Conservation (phyloP, 1,140 invertebrate genomes). For the Drosophila orosa region DNA sequence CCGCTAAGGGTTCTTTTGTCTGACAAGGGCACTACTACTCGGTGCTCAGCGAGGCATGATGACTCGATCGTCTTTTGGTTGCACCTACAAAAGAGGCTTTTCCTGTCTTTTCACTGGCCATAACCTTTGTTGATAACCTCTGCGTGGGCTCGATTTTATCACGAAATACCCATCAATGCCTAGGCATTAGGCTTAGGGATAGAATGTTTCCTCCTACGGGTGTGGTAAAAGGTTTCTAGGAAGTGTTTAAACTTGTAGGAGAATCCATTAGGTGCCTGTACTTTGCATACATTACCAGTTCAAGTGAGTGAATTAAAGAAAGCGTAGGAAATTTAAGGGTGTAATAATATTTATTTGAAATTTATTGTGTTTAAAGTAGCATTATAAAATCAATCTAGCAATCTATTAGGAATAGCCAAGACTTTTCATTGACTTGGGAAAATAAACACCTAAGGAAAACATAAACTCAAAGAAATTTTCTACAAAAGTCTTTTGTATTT, state of each 20-base stretch:
- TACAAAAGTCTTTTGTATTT: neutral
- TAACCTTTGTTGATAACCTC: slow-evolving; percentile 24
- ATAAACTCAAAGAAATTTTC: neutral
- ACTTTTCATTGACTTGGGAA: neutral
- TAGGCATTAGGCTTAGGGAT: slow-evolving; percentile 25
- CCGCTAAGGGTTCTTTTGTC: slow-evolving; percentile 22
- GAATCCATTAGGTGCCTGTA: neutral
- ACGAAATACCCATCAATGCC: slow-evolving; percentile 41
- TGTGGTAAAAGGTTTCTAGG: slow-evolving; percentile 1
- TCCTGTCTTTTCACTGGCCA: slow-evolving; percentile 24
- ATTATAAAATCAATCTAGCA: no score
- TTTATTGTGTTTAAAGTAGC: no score
- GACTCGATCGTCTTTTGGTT: slow-evolving; percentile 39
- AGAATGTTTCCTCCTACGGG: slow-evolving; percentile 3
- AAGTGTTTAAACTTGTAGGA: neutral
- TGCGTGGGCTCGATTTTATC: slow-evolving; percentile 51
- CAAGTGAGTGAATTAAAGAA: neutral
- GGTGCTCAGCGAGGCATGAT: slow-evolving; percentile 43
- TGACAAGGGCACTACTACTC: slow-evolving; percentile 19
- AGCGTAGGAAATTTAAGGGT: neutral
- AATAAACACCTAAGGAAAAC: neutral
- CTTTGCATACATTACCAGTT: neutral
- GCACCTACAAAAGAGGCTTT: slow-evolving; percentile 39
- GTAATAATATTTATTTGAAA: neutral
- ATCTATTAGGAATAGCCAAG: no score